Conservation (phyloP, 2,888 invertebrate genomes). For the Ellobium chinense region DNA sequence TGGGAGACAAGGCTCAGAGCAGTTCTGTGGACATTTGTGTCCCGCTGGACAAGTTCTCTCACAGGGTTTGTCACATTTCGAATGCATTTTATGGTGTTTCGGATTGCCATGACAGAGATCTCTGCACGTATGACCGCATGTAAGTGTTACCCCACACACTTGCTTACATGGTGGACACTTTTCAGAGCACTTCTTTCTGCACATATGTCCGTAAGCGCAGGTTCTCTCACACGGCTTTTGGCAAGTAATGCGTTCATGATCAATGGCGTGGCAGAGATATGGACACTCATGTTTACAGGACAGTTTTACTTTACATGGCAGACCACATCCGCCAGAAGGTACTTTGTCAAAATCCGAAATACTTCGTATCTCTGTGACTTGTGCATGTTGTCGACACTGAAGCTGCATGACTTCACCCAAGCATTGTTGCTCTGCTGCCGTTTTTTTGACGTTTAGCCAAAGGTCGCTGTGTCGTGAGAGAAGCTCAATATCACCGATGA, state of each 20-base stretch:
- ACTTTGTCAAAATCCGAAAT: not conserved
- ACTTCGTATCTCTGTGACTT: not conserved
- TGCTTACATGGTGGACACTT: not conserved
- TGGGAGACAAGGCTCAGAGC: not conserved
- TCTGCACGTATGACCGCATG: not conserved
- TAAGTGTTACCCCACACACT: not conserved
- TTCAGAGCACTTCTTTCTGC: not conserved
- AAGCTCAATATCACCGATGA: conserved; percentile 8
- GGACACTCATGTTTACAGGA: not conserved
- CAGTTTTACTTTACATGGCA: not conserved
- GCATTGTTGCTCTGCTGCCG: not conserved
- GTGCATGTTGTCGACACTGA: not conserved
- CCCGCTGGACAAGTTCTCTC: not conserved
- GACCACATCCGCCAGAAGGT: not conserved
- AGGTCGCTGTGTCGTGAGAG: not conserved
- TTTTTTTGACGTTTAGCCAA: not conserved
- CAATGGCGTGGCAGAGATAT: not conserved
- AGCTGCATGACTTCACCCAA: not conserved
- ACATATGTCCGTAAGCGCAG: not conserved
- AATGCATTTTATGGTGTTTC: not conserved
- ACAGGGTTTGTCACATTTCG: not conserved
- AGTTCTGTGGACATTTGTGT: not conserved
- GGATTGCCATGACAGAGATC: not conserved
- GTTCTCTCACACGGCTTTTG: not conserved
- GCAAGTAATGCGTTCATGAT: not conserved